Evolutionary conservation across 2,888 invertebrate genomes (phyloP).

Genomic region (Syrphus vitripennis): DNA sequence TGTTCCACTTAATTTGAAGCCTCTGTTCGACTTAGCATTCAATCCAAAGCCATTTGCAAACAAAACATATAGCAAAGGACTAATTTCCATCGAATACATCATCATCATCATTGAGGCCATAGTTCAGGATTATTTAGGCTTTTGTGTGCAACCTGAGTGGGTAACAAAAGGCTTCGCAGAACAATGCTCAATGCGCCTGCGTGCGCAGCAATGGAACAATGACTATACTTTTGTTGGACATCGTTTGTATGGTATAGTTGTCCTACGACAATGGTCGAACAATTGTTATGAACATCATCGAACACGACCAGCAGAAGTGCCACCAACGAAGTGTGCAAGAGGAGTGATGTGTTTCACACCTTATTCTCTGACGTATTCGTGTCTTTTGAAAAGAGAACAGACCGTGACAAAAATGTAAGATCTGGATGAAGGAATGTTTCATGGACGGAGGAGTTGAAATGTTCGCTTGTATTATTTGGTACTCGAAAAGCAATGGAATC

Average conservation of each 20-base stretch:
- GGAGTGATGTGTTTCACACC: constrained; percentile 59
- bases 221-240: constrained; percentile 30
- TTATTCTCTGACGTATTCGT: constrained; percentile 19
- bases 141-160: constrained; percentile 66
- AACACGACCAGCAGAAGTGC: constrained; percentile 40
- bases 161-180: constrained; percentile 55
- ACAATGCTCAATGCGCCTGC: constrained; percentile 64
- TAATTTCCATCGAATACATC: constrained; percentile 71
- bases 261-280: constrained; percentile 53
- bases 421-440: constrained; percentile 30
- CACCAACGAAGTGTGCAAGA: constrained; percentile 58
- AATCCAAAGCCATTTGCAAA: constrained; percentile 29
- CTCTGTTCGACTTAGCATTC: constrained; percentile 42
- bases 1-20: constrained; percentile 70
- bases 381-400: constrained; percentile 17
- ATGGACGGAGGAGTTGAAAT: not conserved
- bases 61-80: constrained; percentile 45
- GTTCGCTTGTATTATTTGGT: not conserved
- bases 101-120: constrained; percentile 59
- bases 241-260: constrained; percentile 38
- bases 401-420: constrained; percentile 59
- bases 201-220: constrained; percentile 60
- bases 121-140: constrained; percentile 60
- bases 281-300: constrained; percentile 60
- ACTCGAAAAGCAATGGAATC: not conserved